These are phyloP conservation scores for Drosophila parvula DNA, from an alignment of 1,140 invertebrate genomes.

Conservation along the genomic window DNA sequence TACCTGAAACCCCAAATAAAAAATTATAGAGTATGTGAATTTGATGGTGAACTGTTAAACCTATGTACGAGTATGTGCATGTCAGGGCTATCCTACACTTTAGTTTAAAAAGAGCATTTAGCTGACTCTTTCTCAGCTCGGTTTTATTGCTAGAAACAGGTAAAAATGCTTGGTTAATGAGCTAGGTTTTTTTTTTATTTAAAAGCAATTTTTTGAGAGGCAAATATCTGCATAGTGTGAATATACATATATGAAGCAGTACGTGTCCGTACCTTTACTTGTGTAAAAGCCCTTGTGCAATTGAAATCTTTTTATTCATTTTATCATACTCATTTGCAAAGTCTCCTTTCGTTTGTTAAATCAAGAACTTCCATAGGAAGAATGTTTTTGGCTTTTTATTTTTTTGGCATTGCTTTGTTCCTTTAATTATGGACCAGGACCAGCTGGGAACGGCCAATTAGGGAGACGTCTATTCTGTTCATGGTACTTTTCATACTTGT, in stretches of 20 bases:
- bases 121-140: too few species aligned
- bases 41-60: neutral
- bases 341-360: constrained; percentile 37
- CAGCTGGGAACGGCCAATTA: constrained; percentile 7
- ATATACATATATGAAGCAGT: neutral
- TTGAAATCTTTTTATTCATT: neutral
- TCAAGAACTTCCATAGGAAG: constrained; percentile 44
- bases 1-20: neutral
- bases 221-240: neutral
- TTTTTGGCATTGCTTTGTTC: constrained; percentile 72
- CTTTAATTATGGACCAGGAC: constrained; percentile 70
- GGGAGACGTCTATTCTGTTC: constrained; percentile 14
- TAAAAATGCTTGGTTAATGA: neutral
- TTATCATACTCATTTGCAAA: constrained; percentile 2
- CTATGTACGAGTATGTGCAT: neutral
- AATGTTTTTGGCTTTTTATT: constrained; percentile 38
- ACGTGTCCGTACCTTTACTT: neutral
- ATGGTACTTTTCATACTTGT: constrained; percentile 9
- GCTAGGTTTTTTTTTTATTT: neutral
- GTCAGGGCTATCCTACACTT: neutral
- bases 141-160: too few species aligned
- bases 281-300: neutral
- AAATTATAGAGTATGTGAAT: constrained; percentile 1
- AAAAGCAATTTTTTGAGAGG: neutral
- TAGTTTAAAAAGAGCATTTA: neutral